Evolutionary conservation across 2,797 vertebrate genomes (phyloP), one percentile per base, ranked within the genome.

Genomic region (Petrocephalus schoutedeni): DNA sequence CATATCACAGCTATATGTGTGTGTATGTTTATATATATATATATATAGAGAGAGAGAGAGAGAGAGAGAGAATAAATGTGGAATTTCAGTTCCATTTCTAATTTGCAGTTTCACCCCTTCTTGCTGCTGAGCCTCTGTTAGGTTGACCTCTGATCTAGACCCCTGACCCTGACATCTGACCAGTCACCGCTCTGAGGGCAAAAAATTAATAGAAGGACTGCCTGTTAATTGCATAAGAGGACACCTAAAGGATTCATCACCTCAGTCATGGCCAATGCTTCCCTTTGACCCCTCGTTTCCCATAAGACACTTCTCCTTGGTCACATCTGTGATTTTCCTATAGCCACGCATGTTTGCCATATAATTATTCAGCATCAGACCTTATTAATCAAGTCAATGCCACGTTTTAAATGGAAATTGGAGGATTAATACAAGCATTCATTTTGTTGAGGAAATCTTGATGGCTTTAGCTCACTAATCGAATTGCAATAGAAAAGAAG

Each of bases 231-330:
- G 97, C 97, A 97, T 97, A 97, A 98, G 97, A 98, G 97, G 96
- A 97, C 96, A 96, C 96, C 95, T 95, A 96, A 97, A 96, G 97
- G 96, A 99, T 99, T 98, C 97, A 99, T 99, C 97, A 98, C 97
- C 98, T 99, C 97, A 98, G 98, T 99, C 98, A 99, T 98, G 98
- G 98, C 98, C 98, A 99, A 97, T 99, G 97, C 98, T 98, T 98
- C 95, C 94, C 96, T 97, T 97, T 99, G 98, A 98, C 97, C 97
- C 95, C 92, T 89, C 94, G 85, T 95, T 95, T 99, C 98, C 97
- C 98, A 97, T 91, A 98, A 97, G 98, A 94, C 95, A 93, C 97
- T 96, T 95, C 94, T 94, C 96, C 95, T 95, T 97, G 97, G 96
- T 94, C 96, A 97, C 98, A 99, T 97, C 97, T 99, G 98, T 96